Percentiles rank a stretch among this genome's conserved stretches.
These are phyloP conservation scores for Oncopodura yosiiana DNA, from an alignment of 1,140 invertebrate species.

Conservation along the genomic window DNA sequence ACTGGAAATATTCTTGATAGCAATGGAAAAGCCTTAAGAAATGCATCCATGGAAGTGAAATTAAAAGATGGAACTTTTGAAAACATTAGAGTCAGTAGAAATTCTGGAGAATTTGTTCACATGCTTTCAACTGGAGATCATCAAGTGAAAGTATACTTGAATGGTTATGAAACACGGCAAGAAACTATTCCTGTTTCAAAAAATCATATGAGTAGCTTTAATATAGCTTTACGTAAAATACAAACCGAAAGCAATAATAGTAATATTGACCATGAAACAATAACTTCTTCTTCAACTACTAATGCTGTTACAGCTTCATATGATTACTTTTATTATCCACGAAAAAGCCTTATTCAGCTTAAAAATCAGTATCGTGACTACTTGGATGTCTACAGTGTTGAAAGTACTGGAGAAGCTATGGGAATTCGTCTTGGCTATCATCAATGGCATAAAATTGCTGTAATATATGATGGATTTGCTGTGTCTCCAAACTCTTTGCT, in stretches of 20 bases:
- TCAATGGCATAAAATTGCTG: constrained; percentile 25
- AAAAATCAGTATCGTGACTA: constrained; percentile 13
- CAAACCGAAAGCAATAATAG: neutral
- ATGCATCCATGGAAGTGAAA: constrained; percentile 57
- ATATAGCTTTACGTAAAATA: constrained; percentile 13
- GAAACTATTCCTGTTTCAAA: constrained; percentile 5
- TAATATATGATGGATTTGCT: constrained; percentile 24
- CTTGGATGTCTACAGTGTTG: constrained; percentile 31
- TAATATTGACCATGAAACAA: neutral
- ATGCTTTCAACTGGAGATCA: constrained; percentile 56
- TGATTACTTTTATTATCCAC: constrained; percentile 30
- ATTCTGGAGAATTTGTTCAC: constrained; percentile 57
- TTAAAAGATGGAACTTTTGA: constrained; percentile 42
- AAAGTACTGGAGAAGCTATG: constrained; percentile 27
- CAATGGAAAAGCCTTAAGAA: constrained; percentile 51
- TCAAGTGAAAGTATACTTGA: constrained; percentile 43
- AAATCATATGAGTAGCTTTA: neutral
- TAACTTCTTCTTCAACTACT: neutral
- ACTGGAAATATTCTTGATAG: constrained; percentile 59
- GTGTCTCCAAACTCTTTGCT: constrained; percentile 14
- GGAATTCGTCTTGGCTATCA: constrained; percentile 25
- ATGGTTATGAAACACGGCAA: constrained; percentile 35
- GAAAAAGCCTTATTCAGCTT: constrained; percentile 16
- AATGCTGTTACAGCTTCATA: neutral
- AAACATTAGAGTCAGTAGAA: constrained; percentile 52